A percentile compares a stretch with the other conserved stretches of the same genome.
These are phyloP conservation scores for Dione juno DNA, from an alignment of 2,888 invertebrate genomes.

Conservation along the genomic window DNA sequence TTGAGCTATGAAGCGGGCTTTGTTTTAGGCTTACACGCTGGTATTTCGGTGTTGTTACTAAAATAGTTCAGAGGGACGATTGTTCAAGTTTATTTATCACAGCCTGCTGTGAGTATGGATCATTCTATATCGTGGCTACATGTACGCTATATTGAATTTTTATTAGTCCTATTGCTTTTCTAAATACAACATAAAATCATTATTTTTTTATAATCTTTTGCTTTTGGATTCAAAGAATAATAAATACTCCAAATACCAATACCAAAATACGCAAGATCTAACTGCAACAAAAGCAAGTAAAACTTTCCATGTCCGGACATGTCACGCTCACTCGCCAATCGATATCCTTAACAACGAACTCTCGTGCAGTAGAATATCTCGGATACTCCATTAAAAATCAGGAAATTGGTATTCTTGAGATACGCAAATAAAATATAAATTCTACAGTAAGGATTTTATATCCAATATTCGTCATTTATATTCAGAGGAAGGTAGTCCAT, in stretches of 20 bases:
- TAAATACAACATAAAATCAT: neutral
- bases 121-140: neutral
- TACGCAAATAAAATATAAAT: constrained; percentile 32
- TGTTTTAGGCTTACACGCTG: constrained; percentile 17
- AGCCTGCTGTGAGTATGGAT: constrained; percentile 2
- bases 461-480: constrained; percentile 15
- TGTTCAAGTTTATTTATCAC: constrained; percentile 8
- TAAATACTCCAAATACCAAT: neutral
- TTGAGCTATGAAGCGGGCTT: constrained; percentile 24
- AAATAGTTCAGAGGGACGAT: constrained; percentile 11
- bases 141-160: neutral
- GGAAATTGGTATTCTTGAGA: constrained; percentile 36
- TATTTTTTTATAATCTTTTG: too few species aligned
- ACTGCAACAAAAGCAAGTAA: constrained; percentile 23
- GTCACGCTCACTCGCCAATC: constrained; percentile 29
- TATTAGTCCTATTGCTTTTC: neutral
- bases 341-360: constrained; percentile 25
- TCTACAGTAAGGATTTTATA: constrained; percentile 16
- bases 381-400: constrained; percentile 37
- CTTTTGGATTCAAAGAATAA: neutral
- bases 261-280: neutral
- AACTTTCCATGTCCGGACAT: constrained; percentile 28
- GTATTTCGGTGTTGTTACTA: constrained; percentile 15
- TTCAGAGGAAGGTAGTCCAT: constrained; percentile 17
- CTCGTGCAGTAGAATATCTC: constrained; percentile 31